Evolutionary conservation across 2,113 vertebrate species (phyloP), one percentile per base, ranked within the genome.

Genomic region (Tragelaphus scriptus): DNA sequence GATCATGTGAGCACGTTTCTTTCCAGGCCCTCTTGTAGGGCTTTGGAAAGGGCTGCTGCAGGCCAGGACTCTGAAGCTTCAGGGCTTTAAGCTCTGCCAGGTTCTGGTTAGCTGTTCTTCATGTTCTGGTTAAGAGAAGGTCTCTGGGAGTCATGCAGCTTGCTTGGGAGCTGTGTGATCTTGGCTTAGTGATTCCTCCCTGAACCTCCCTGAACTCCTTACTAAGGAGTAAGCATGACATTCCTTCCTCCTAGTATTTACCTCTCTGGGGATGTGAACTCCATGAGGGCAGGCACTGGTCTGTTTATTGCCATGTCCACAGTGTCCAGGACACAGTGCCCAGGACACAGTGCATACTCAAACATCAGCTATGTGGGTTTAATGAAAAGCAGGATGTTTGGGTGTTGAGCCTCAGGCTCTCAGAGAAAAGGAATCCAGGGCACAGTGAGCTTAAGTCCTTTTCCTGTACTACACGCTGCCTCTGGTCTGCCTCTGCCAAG

Each of bases 371-470:
- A 51, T 87, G 71, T 80, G 53, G 14, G 36, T 47, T 93, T 90
- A n/a, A 82, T 71, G 59, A 59, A 68, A 71, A n/a, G 7, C 9
- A 44, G n/a, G 53, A 10, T 87, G 2, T 55, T 68, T 77, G 40
- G 56, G 4, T 58, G 51, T 68, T 61, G 3, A 79, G 26, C n/a
- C 23, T 36, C 32, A 75, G 16, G 75, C 58, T 77, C 61, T 80
- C 19, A 51, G 65, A 92, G 79, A 28, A 91, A 94, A 87, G n/a
- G 94, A 90, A 95, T 93, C 56, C 2, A 59, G 91, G 92, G 63
- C 80, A 49, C 25, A 21, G 23, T 30, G 61, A 81, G 8, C 79
- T 47, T 26, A 26, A 40, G 19, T 88, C 17, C 5, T 13, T 49
- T 47, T 88, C 30, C 59, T 92, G 30, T 79, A 40, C 79, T 84